Evolutionary conservation across 2,113 vertebrate genomes (phyloP).

Genomic region (Copsychus sechellarum): DNA sequence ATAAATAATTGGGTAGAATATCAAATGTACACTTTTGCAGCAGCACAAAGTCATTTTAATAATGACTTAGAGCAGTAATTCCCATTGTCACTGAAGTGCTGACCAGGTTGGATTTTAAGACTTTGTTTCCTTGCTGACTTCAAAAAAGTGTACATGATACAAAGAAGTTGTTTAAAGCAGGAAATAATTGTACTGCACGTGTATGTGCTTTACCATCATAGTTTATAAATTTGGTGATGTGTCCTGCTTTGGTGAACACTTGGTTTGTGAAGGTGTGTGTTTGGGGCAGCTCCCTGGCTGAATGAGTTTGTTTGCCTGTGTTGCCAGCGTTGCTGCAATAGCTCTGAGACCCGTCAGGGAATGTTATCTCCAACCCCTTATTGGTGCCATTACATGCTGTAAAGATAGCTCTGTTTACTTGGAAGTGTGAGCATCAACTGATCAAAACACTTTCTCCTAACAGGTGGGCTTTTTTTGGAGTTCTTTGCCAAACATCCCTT

Average conservation of each 20-base stretch:
- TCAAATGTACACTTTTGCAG: neutral
- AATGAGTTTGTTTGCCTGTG: neutral
- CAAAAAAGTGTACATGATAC: neutral
- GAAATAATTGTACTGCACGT: fast-evolving
- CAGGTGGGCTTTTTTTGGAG: neutral
- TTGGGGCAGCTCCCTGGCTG: neutral
- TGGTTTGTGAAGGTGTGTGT: neutral
- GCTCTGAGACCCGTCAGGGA: neutral
- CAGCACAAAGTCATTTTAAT: neutral
- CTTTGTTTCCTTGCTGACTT: neutral
- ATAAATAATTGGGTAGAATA: neutral
- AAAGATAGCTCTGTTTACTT: constrained; percentile 49
- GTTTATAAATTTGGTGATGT: neutral
- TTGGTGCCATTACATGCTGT: neutral
- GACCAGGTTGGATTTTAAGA: neutral
- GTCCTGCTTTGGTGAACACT: neutral
- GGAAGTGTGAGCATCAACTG: constrained; percentile 22
- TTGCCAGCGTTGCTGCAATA: neutral
- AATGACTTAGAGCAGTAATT: neutral
- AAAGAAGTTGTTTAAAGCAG: neutral
- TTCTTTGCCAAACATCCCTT: neutral
- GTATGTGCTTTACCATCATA: neutral
- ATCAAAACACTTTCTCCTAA: constrained; percentile 24
- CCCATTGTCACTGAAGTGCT: fast-evolving
- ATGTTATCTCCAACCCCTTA: neutral